Conservation (phyloP, 1,140 invertebrate genomes). For the Chrysopa pallens region DNA sequence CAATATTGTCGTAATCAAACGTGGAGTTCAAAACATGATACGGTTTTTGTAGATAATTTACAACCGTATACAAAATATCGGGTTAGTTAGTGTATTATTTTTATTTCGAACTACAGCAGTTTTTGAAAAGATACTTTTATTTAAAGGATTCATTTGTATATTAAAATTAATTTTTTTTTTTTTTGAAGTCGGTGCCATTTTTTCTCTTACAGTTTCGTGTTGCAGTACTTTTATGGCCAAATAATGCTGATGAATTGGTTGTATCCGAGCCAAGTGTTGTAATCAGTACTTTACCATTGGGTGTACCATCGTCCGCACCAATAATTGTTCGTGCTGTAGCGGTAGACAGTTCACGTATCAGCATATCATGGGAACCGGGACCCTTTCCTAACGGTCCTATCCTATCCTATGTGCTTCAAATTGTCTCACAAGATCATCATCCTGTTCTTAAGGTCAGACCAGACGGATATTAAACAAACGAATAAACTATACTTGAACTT, state of each 20-base stretch:
- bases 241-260: constrained; percentile 45
- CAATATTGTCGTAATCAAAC: constrained; percentile 51
- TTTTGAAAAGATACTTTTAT: too few species aligned
- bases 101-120: too few species aligned
- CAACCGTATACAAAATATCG: constrained; percentile 78
- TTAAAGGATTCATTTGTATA: too few species aligned
- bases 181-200: too few species aligned
- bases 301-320: constrained; percentile 53
- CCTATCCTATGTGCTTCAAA: constrained; percentile 61
- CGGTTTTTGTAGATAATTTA: constrained; percentile 51
- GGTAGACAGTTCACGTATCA: constrained; percentile 64
- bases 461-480: too few species aligned
- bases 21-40: constrained; percentile 41
- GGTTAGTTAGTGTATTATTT: too few species aligned
- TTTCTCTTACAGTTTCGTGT: constrained; percentile 58
- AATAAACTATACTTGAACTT: too few species aligned
- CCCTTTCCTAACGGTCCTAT: constrained; percentile 72
- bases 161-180: too few species aligned
- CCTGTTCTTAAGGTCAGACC: constrained; percentile 39
- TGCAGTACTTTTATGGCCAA: constrained; percentile 43
- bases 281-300: constrained; percentile 57
- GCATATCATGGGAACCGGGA: constrained; percentile 74
- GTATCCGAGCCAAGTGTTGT: constrained; percentile 62
- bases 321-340: constrained; percentile 54
- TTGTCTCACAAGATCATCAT: constrained; percentile 33